Evolutionary conservation across 2,888 invertebrate species (phyloP).

Genomic region (Leucoma salicis): DNA sequence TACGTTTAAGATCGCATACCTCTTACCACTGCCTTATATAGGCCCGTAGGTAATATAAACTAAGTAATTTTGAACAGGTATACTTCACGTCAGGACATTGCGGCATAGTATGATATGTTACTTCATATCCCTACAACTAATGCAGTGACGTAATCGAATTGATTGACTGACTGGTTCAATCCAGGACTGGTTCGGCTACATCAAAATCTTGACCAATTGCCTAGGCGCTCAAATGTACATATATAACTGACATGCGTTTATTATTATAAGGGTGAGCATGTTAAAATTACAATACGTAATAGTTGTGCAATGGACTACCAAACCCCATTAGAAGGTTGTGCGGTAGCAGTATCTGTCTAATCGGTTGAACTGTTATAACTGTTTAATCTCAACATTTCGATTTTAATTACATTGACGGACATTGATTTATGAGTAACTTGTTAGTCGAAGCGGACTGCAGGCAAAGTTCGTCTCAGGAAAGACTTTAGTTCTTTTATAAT

Average conservation of each 20-base stretch:
- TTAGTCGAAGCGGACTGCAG: too few relatives aligned
- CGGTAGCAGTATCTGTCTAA: background rate
- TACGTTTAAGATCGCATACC: too few relatives aligned
- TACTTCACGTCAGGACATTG: slow-evolving; percentile 28
- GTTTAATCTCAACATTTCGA: slow-evolving; percentile 3
- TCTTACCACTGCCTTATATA: too few relatives aligned
- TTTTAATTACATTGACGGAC: slow-evolving; percentile 2
- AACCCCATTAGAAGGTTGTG: slow-evolving; percentile 21
- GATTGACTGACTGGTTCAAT: slow-evolving; percentile 39
- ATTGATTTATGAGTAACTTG: slow-evolving; percentile 12
- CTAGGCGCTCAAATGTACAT: slow-evolving; percentile 28
- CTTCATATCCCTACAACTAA: slow-evolving; percentile 46
- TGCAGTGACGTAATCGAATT: slow-evolving; percentile 42
- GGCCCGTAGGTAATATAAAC: too few relatives aligned
- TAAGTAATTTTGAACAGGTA: too few relatives aligned
- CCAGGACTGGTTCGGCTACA: slow-evolving; percentile 44
- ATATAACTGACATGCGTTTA: slow-evolving; percentile 31
- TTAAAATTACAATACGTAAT: slow-evolving; percentile 9
- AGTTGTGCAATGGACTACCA: slow-evolving; percentile 30
- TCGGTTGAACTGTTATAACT: background rate
- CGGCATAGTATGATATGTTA: slow-evolving; percentile 31
- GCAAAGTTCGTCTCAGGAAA: too few relatives aligned
- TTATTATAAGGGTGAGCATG: slow-evolving; percentile 10
- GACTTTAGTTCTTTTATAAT: too few relatives aligned
- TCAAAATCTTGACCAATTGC: slow-evolving; percentile 45